Conservation (phyloP, 2,888 invertebrate species). For the Pyrgus malvae region DNA sequence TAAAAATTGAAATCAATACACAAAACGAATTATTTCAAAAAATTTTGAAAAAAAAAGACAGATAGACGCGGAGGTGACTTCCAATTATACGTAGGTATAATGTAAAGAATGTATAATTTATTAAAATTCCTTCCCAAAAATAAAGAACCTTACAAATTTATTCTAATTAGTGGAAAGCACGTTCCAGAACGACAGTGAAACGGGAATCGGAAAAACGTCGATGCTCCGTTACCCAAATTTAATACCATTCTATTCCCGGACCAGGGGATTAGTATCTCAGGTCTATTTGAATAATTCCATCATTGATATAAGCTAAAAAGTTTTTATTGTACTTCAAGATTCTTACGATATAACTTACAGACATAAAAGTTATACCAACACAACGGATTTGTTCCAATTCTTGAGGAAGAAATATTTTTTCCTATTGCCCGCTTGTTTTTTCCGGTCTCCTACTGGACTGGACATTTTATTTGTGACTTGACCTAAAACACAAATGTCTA, state of each 20-base stretch:
- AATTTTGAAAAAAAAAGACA: too few relatives aligned
- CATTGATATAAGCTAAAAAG: constrained; percentile 51
- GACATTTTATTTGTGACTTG: background rate
- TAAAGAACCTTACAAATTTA: constrained; percentile 52
- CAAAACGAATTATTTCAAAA: too few relatives aligned
- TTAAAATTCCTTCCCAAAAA: constrained; percentile 13
- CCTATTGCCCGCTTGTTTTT: constrained; percentile 3
- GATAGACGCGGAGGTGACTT: too few relatives aligned
- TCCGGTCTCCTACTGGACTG: background rate
- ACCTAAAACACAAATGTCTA: background rate
- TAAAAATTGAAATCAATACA: too few relatives aligned
- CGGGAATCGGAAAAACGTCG: constrained; percentile 61
- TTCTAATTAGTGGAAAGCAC: constrained; percentile 55
- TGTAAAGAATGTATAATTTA: constrained; percentile 7
- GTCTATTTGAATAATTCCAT: constrained; percentile 64
- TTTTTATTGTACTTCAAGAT: constrained; percentile 30
- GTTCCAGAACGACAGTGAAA: constrained; percentile 47
- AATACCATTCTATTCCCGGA: constrained; percentile 53
- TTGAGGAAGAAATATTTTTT: constrained; percentile 4
- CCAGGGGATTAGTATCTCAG: constrained; percentile 47
- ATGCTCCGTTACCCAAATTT: constrained; percentile 63
- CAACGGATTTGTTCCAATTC: constrained; percentile 15
- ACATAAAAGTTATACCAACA: constrained; percentile 26
- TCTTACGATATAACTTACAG: constrained; percentile 30
- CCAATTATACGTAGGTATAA: background rate